Evolutionary conservation across 2,113 vertebrate genomes (phyloP), one percentile per base, ranked within the genome.

Genomic region (Lepisosteus oculatus): DNA sequence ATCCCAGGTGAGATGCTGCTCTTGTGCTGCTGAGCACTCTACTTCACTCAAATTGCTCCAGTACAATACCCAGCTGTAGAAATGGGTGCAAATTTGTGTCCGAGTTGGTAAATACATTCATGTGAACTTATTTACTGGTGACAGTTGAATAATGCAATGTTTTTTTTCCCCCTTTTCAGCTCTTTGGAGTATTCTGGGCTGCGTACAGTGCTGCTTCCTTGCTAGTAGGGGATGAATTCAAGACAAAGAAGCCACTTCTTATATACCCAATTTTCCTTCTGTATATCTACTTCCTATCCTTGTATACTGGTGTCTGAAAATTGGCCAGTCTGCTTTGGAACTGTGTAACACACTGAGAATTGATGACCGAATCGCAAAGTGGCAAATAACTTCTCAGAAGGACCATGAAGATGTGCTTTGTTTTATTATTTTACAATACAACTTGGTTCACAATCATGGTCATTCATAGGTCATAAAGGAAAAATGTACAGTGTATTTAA

Each of bases 281-380:
- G 92, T 99, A 99, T 84, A 99, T 99, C 85, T 99, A 99, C 92
- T 99, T 99, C 92, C 91, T 99, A 84, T 99, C 97, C 65, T 92
- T 99, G 75, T 99, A 99, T 87, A 99, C 97, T 62, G 97, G 97
- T n/a, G 97, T 95, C 86, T 99, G 93, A 98, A 67, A 77, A 64
- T 80, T 68, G 69, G 76, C 77, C 51, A 14, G 65, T 55, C 13
- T 73, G 67, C 76, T 75, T 69, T 78, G 85, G 79, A 83, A 78
- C 77, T 81, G 77, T 79, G 66, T 85, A 81, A 84, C 79, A 62
- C 63, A 55, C 43, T 55, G 9, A 6, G 47, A 5, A 1, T 51
- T 9, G 17, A 61, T 29, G 59, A 14, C 17, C 59, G 61, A 43
- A 61, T 45, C 69, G 12, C 69, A 11, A 41, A 43, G 8, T 42